phyloP scores from a whole-genome alignment of 2,888 invertebrate species.

The Trypoxylon attenuatum region DNA sequence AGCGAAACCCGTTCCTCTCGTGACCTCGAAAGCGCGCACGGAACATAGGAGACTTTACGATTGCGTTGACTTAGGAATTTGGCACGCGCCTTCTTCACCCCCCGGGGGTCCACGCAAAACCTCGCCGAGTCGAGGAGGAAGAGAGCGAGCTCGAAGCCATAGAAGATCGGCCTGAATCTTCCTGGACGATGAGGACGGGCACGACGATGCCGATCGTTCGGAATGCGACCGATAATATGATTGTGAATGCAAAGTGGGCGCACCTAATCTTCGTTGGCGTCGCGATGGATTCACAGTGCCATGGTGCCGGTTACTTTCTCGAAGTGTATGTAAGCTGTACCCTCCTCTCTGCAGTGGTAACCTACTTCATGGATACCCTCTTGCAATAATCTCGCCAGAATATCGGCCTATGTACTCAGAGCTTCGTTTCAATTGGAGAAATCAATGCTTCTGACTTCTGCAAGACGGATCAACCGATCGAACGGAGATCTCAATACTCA shows the following conservation, averaged over 20 bases:
- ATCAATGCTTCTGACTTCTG: background rate
- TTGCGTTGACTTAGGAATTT: constrained; percentile 46
- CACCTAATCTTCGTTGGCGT: constrained; percentile 41
- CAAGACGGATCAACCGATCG: no score
- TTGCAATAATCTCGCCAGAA: constrained; percentile 32
- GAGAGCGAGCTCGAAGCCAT: constrained; percentile 20
- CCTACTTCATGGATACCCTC: background rate
- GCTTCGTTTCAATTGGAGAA: constrained; percentile 2
- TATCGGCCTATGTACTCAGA: constrained; percentile 38
- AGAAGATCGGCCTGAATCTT: constrained; percentile 3
- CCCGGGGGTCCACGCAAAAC: constrained; percentile 6
- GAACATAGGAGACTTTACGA: constrained; percentile 29
- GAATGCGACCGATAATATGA: constrained; percentile 15
- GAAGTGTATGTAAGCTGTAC: constrained; percentile 49
- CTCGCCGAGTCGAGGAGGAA: constrained; percentile 8
- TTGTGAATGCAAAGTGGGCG: constrained; percentile 29
- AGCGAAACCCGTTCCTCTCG: constrained; percentile 46
- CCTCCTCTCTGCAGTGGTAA: constrained; percentile 8
- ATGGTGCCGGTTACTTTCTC: constrained; percentile 50
- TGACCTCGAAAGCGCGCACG: constrained; percentile 47
- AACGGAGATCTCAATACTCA: no score
- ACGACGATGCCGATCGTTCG: no score
- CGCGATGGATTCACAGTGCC: constrained; percentile 25
- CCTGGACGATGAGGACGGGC: background rate
- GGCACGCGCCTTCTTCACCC: constrained; percentile 40